Conservation (phyloP, 2,113 vertebrate species). For the Puntigrus tetrazona region DNA sequence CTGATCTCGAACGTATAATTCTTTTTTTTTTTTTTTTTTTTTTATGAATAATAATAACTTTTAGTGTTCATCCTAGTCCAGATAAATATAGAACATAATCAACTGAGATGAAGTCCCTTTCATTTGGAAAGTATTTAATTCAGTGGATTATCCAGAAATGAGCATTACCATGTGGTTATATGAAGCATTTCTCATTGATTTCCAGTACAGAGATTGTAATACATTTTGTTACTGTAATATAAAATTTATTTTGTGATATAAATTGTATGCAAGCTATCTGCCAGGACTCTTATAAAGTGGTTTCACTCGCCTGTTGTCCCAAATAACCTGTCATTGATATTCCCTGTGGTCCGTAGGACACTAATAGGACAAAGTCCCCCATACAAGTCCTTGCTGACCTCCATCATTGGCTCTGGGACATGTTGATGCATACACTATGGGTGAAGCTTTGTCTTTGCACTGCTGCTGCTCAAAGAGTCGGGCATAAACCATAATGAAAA, state of each 20-base stretch:
- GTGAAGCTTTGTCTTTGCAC: background rate
- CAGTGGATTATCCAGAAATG: background rate
- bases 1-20: background rate
- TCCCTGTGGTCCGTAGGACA: background rate
- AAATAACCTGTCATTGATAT: constrained; percentile 28
- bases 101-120: background rate
- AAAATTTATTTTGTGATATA: background rate
- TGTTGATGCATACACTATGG: background rate
- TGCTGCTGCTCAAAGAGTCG: background rate
- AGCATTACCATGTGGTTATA: background rate
- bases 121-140: background rate
- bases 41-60: background rate
- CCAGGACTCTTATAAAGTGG: background rate
- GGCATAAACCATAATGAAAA: constrained; percentile 39
- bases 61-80: no score
- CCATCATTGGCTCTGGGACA: background rate
- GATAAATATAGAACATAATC: background rate
- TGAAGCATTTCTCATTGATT: background rate
- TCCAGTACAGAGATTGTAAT: background rate
- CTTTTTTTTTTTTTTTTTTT: no score
- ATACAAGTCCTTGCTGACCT: constrained; percentile 5
- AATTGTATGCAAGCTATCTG: background rate
- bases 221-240: background rate
- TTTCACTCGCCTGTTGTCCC: background rate
- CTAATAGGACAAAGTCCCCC: constrained; percentile 22